Percentiles rank a stretch among this genome's conserved stretches.
Evolutionary conservation across 2,797 vertebrate species (phyloP).

Genomic region (Octomys mimax): DNA sequence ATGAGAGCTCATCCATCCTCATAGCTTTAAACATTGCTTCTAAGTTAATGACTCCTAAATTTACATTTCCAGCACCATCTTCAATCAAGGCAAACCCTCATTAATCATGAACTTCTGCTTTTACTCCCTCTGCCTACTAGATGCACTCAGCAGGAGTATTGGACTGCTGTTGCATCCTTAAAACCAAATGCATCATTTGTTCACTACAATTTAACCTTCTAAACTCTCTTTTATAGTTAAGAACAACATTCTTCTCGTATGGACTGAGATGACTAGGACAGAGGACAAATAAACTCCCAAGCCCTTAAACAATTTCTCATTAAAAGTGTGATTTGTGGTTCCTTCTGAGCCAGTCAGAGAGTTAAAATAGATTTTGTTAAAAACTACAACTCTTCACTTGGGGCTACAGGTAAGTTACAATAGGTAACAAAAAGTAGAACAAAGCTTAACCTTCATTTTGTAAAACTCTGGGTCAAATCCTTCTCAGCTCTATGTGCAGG

Average conservation of each 20-base stretch:
- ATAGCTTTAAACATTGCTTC: slow-evolving; percentile 11
- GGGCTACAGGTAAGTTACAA: neutral
- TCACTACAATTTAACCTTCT: neutral
- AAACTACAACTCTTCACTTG: neutral
- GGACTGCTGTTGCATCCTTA: neutral
- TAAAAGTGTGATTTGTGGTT: neutral
- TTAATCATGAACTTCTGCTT: slow-evolving; percentile 35
- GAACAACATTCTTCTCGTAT: neutral
- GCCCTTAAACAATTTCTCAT: neutral
- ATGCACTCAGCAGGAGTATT: neutral
- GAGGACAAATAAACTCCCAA: neutral
- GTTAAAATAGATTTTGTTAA: neutral
- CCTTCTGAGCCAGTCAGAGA: neutral
- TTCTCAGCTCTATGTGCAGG: neutral
- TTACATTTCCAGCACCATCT: slow-evolving; percentile 64
- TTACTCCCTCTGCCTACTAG: neutral
- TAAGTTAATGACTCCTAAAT: slow-evolving; percentile 44
- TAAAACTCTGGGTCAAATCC: neutral
- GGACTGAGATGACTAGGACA: neutral
- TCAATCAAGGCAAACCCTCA: slow-evolving; percentile 60
- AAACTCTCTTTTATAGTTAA: neutral
- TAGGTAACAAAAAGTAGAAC: neutral
- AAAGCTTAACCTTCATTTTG: neutral
- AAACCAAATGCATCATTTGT: neutral
- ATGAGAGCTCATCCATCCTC: slow-evolving; percentile 33